phyloP scores from a whole-genome alignment of 2,888 invertebrate genomes.

The Herminia tarsipennalis region DNA sequence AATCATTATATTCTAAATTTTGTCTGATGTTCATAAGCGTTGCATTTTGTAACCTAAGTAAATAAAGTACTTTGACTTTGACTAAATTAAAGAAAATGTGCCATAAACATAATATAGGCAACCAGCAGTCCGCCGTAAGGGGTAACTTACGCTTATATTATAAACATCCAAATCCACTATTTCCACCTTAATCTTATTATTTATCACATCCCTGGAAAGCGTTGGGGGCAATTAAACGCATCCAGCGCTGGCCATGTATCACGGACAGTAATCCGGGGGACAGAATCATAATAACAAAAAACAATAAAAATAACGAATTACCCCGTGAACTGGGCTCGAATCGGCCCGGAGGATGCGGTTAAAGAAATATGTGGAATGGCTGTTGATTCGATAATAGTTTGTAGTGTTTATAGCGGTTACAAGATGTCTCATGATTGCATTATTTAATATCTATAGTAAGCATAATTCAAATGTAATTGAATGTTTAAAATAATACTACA shows the following conservation, averaged over 20 bases:
- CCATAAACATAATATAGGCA: conserved; percentile 1
- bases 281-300: conserved; percentile 85
- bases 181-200: conserved; percentile 81
- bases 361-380: conserved; percentile 48
- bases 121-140: conserved; percentile 14
- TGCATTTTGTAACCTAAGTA: too few species aligned
- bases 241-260: conserved; percentile 79
- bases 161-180: conserved; percentile 63
- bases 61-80: too few species aligned
- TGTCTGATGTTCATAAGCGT: too few species aligned
- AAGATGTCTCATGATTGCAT: background rate
- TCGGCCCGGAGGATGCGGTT: conserved; percentile 60
- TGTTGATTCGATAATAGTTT: conserved; percentile 4
- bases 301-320: conserved; percentile 86
- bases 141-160: conserved; percentile 44
- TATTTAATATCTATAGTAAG: too few species aligned
- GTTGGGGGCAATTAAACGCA: conserved; percentile 82
- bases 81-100: too few species aligned
- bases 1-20: too few species aligned
- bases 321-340: conserved; percentile 77
- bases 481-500: too few species aligned
- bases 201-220: conserved; percentile 72
- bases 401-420: background rate
- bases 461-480: too few species aligned
- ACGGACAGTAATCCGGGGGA: conserved; percentile 78